Percentiles rank a stretch among this genome's conserved stretches.
Conservation (phyloP, 2,797 vertebrate genomes). For the Rhynchonycteris naso region DNA sequence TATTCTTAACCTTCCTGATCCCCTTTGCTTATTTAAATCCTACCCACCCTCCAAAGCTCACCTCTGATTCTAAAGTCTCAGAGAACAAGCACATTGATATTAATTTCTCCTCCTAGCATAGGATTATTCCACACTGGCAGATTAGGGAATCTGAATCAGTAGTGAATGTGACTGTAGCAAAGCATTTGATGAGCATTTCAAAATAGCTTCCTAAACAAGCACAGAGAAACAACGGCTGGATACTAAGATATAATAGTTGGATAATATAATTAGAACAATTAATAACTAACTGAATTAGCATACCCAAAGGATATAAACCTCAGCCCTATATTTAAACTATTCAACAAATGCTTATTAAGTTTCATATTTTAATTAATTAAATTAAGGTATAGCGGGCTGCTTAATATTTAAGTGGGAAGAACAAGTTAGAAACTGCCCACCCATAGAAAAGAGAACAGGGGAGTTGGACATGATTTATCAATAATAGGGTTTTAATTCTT, state of each 20-base stretch:
- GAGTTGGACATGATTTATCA: not conserved
- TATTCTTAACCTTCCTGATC: not conserved
- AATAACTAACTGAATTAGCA: not conserved
- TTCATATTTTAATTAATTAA: not conserved
- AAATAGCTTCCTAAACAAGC: not conserved
- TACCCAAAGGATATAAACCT: not conserved
- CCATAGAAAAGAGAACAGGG: not conserved
- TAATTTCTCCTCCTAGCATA: not conserved
- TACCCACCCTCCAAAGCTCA: not conserved
- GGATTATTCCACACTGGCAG: not conserved
- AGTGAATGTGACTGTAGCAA: not conserved
- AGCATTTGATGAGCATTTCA: slow-evolving; percentile 7
- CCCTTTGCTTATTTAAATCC: not conserved
- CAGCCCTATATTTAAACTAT: not conserved
- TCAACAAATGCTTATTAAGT: not conserved
- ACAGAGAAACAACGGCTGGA: not conserved
- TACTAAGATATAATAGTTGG: not conserved
- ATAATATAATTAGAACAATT: not conserved
- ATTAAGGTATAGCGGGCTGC: not conserved
- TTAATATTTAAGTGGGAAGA: not conserved
- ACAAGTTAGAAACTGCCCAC: not conserved
- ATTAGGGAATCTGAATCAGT: not conserved
- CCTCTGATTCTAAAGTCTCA: slow-evolving; percentile 9
- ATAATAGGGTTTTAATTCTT: not conserved
- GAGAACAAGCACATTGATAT: too few species aligned